phyloP scores from a whole-genome alignment of 2,113 vertebrate genomes.

The Psophia crepitans region DNA sequence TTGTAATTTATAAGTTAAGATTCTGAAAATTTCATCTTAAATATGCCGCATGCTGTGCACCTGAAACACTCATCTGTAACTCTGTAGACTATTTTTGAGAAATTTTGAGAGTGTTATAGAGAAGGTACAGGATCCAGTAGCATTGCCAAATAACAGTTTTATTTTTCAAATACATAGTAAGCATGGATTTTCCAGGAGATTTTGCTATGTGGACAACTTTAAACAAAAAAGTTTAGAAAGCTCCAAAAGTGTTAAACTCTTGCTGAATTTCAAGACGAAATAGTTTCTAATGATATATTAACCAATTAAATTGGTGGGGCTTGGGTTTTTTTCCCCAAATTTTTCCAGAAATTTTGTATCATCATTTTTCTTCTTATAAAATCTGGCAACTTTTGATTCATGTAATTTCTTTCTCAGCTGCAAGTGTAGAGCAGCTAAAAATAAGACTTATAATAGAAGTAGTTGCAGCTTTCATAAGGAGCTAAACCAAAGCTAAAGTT shows the following conservation, averaged over 20 bases:
- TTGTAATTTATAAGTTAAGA: background rate
- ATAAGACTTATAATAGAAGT: background rate
- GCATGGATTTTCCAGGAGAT: background rate
- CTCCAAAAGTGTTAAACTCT: background rate
- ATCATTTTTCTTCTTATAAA: background rate
- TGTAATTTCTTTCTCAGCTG: background rate
- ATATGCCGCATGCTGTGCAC: background rate
- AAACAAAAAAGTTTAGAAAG: background rate
- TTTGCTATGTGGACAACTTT: background rate
- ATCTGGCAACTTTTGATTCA: background rate
- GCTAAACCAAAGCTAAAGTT: background rate
- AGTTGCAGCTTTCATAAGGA: background rate
- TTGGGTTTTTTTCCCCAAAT: background rate
- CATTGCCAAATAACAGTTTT: background rate
- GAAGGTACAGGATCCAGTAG: background rate
- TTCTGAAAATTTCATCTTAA: background rate
- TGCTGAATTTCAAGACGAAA: background rate
- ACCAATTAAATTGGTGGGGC: background rate
- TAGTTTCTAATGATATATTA: background rate
- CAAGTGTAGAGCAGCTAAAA: background rate
- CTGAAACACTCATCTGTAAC: background rate
- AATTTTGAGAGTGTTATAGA: background rate
- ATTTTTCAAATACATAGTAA: background rate
- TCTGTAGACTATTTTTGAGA: background rate
- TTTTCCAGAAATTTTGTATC: background rate